Conservation (phyloP, 1,140 invertebrate species). For the Sycophila sp. region DNA sequence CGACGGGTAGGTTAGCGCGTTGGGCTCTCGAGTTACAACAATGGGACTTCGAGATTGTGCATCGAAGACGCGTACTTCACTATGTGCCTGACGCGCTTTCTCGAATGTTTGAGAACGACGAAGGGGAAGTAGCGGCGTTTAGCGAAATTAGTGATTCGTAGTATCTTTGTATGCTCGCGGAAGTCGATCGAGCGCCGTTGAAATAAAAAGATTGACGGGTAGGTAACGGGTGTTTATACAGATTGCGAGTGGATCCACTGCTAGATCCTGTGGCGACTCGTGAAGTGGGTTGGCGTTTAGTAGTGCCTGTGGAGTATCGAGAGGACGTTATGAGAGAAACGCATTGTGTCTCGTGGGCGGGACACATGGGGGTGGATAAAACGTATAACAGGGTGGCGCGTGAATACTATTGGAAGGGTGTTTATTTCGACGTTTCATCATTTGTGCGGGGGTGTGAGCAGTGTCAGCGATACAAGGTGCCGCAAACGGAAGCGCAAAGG, state of each 20-base stretch:
- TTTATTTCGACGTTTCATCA: background rate
- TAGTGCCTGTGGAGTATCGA: slow-evolving; percentile 2
- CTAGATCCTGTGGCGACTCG: background rate
- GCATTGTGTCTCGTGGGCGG: slow-evolving; percentile 32
- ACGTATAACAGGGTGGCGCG: slow-evolving; percentile 36
- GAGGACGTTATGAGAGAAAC: background rate
- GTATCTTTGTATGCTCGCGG: too few relatives aligned
- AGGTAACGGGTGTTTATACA: background rate
- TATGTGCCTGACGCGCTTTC: slow-evolving; percentile 2
- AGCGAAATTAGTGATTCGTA: background rate
- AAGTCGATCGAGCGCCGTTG: background rate
- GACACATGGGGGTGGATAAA: slow-evolving; percentile 42
- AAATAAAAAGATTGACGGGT: slow-evolving; percentile 24
- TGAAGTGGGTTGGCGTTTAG: slow-evolving; percentile 30
- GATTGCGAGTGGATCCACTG: background rate
- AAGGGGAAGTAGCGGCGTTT: background rate
- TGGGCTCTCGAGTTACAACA: slow-evolving; percentile 60
- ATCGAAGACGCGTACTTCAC: slow-evolving; percentile 37
- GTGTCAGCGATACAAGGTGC: slow-evolving; percentile 15
- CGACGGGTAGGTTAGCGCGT: slow-evolving; percentile 55
- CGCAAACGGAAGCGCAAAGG: background rate
- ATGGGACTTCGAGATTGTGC: slow-evolving; percentile 54
- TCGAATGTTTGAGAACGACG: too few relatives aligned
- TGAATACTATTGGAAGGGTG: slow-evolving; percentile 42
- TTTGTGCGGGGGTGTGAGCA: slow-evolving; percentile 30